These are phyloP conservation scores for Amphiura filiformis DNA, from an alignment of 35 echinoderm and acorn worm species.

Conservation along the genomic window DNA sequence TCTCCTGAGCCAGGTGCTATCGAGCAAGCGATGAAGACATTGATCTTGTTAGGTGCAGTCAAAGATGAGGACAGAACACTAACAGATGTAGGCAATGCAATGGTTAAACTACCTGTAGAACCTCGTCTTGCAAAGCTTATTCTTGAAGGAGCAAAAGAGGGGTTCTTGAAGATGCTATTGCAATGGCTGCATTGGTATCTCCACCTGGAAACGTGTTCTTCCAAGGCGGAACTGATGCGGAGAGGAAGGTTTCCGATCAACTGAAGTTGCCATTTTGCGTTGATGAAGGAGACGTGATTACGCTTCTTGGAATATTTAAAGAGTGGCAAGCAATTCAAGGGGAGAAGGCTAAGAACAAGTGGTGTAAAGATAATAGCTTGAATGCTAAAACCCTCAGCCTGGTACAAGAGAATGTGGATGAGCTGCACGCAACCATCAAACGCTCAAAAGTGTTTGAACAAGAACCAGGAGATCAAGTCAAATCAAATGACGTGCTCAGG, in stretches of 20 bases:
- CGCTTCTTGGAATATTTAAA: slow-evolving; percentile 15
- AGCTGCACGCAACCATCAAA: neutral
- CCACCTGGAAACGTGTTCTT: slow-evolving; percentile 40
- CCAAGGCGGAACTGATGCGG: slow-evolving; percentile 18
- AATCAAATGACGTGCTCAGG: neutral
- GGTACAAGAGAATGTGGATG: slow-evolving; percentile 17
- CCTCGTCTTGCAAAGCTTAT: slow-evolving; percentile 41
- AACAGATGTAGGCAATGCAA: slow-evolving; percentile 17
- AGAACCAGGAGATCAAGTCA: neutral
- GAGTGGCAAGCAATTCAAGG: slow-evolving; percentile 24
- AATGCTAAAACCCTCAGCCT: slow-evolving; percentile 35
- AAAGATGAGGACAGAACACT: neutral
- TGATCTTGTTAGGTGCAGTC: slow-evolving; percentile 32
- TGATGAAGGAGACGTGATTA: slow-evolving; percentile 34
- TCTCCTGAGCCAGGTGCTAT: slow-evolving; percentile 30
- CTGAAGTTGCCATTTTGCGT: slow-evolving; percentile 31
- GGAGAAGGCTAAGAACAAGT: slow-evolving; percentile 14
- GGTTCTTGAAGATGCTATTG: slow-evolving; percentile 15
- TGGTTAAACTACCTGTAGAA: slow-evolving; percentile 30
- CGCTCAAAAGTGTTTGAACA: neutral
- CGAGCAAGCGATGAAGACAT: slow-evolving; percentile 24
- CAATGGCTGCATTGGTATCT: slow-evolving; percentile 37
- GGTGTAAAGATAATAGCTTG: slow-evolving; percentile 29
- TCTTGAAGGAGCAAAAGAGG: slow-evolving; percentile 19
- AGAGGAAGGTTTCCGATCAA: slow-evolving; percentile 23